These are phyloP conservation scores for Cyanoderma ruficeps DNA, from an alignment of 2,113 vertebrate genomes.

Conservation along the genomic window DNA sequence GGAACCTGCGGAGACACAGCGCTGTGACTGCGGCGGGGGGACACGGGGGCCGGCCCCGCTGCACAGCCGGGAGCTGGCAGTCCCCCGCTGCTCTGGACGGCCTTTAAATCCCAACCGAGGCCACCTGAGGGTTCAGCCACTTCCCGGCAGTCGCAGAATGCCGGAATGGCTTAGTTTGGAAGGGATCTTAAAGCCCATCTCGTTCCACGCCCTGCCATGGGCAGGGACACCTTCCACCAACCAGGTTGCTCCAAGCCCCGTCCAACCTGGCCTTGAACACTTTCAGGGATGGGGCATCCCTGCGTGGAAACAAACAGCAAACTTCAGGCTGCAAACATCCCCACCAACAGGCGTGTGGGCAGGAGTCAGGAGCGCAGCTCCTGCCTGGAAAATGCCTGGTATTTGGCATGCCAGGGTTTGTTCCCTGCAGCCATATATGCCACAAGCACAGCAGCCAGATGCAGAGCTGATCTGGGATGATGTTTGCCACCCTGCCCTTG, in stretches of 20 bases:
- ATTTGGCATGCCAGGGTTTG: not conserved
- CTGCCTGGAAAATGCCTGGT: not conserved
- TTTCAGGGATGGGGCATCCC: not conserved
- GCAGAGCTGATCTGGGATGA: not conserved
- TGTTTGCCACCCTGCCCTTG: no score
- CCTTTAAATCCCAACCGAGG: no score
- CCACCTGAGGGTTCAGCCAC: accelerated
- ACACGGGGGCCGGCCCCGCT: no score
- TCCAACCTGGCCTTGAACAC: no score
- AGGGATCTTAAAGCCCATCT: not conserved
- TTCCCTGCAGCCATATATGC: not conserved
- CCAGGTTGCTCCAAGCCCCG: not conserved
- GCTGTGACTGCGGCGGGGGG: no score
- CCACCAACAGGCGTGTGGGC: accelerated
- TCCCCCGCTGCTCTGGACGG: no score
- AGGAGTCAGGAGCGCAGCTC: not conserved
- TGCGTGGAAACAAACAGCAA: not conserved
- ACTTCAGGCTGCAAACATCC: accelerated
- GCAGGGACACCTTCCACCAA: not conserved
- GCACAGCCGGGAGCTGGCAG: no score
- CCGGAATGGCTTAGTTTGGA: not conserved
- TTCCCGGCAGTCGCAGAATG: no score
- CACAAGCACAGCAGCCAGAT: not conserved
- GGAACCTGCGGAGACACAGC: no score
- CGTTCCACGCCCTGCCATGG: not conserved